These are phyloP conservation scores for Takifugu ocellatus DNA, from an alignment of 2,797 vertebrate genomes.

Conservation along the genomic window DNA sequence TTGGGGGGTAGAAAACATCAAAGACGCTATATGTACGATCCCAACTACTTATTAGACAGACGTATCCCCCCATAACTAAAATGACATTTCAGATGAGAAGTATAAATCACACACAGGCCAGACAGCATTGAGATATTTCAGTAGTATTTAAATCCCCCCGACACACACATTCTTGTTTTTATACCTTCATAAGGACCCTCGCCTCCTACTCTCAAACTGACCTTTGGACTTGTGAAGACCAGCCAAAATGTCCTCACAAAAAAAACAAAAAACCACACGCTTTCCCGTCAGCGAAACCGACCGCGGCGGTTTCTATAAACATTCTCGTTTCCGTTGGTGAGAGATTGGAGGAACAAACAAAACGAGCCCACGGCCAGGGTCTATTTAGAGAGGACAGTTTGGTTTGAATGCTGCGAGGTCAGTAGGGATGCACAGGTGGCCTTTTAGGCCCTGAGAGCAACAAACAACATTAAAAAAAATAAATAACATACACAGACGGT, in stretches of 20 bases:
- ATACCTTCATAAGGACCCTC: too few relatives aligned
- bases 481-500: slow-evolving; percentile 45
- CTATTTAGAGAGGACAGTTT: slow-evolving; percentile 42
- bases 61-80: too few relatives aligned
- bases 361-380: slow-evolving; percentile 22
- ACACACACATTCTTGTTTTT: slow-evolving; percentile 10
- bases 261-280: background rate
- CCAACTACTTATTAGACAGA: too few relatives aligned
- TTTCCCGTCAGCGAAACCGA: slow-evolving; percentile 16
- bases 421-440: slow-evolving; percentile 61
- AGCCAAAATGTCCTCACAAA: background rate
- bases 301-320: slow-evolving; percentile 30
- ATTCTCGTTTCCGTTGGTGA: slow-evolving; percentile 35
- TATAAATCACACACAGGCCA: slow-evolving; percentile 21
- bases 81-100: slow-evolving; percentile 13
- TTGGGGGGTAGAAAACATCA: too few relatives aligned
- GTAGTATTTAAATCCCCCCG: slow-evolving; percentile 37
- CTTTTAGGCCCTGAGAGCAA: slow-evolving; percentile 33
- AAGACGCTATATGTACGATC: too few relatives aligned
- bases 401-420: slow-evolving; percentile 57
- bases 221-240: too few relatives aligned
- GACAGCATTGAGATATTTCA: slow-evolving; percentile 47
- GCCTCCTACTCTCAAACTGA: too few relatives aligned
- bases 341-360: slow-evolving; percentile 33
- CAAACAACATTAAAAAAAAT: slow-evolving; percentile 39